Evolutionary conservation across 2,888 invertebrate species (phyloP).

Genomic region (Ectemnius continuus): DNA sequence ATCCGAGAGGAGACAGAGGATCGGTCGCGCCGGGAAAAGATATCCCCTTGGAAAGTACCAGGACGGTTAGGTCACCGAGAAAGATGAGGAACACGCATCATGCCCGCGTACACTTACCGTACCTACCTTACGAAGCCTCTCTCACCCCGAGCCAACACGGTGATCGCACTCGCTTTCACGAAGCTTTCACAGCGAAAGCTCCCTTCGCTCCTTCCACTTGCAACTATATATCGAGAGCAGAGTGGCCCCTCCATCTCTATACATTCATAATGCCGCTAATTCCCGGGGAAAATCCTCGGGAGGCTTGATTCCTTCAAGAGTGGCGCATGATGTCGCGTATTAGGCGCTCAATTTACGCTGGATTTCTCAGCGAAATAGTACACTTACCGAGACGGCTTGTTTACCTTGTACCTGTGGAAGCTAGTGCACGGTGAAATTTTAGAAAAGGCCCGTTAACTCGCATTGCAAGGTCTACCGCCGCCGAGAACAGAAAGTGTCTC

Average conservation of each 20-base stretch:
- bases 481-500: too few relatives aligned
- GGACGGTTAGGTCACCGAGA: conserved; percentile 42
- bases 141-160: conserved; percentile 23
- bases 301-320: background rate
- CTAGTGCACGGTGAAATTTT: too few relatives aligned
- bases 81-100: conserved; percentile 37
- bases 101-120: background rate
- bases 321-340: background rate
- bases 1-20: conserved; percentile 16
- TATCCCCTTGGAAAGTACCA: conserved; percentile 50
- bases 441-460: too few relatives aligned
- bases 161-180: conserved; percentile 56
- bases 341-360: too few relatives aligned
- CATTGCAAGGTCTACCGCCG: too few relatives aligned
- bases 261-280: too few relatives aligned
- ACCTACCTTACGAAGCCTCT: conserved; percentile 23
- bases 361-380: too few relatives aligned
- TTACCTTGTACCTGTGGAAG: too few relatives aligned
- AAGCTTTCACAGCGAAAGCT: conserved; percentile 54
- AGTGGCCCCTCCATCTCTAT: background rate
- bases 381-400: too few relatives aligned
- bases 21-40: conserved; percentile 36
- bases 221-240: background rate
- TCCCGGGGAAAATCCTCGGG: too few relatives aligned
- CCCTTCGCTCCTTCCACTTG: conserved; percentile 11